A percentile compares a stretch with the other conserved stretches of the same genome.
Conservation (phyloP, 2,888 invertebrate genomes). For the Tenthredo amoena region DNA sequence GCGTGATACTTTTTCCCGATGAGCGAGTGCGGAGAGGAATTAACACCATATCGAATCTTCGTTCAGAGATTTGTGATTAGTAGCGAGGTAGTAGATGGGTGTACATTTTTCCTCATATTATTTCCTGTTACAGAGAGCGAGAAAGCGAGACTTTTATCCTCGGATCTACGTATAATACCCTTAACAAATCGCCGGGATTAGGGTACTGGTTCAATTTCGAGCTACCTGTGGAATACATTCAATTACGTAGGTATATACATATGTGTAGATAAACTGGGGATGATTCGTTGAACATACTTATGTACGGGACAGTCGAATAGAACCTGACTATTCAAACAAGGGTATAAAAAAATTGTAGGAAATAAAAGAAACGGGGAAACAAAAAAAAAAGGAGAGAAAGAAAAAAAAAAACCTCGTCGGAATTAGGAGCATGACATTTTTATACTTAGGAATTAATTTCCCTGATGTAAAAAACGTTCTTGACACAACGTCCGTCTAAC, state of each 20-base stretch:
- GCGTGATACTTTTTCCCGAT: neutral
- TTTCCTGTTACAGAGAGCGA: neutral
- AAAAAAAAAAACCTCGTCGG: neutral
- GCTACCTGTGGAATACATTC: slow-evolving; percentile 37
- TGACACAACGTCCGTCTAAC: slow-evolving; percentile 28
- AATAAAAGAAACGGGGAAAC: neutral
- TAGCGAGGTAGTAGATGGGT: too few relatives aligned
- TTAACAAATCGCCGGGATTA: slow-evolving; percentile 34
- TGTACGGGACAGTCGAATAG: neutral
- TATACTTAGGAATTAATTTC: slow-evolving; percentile 41
- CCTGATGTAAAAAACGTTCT: slow-evolving; percentile 44
- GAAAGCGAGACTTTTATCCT: slow-evolving; percentile 20
- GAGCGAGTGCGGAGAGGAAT: neutral
- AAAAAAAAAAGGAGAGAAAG: neutral
- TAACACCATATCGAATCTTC: neutral
- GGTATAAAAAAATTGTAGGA: neutral
- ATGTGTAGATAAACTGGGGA: neutral
- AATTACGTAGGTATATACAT: neutral
- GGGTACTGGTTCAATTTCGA: neutral
- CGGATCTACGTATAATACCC: slow-evolving; percentile 23
- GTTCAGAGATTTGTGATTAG: neutral
- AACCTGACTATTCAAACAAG: neutral
- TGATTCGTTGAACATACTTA: neutral
- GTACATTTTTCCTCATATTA: neutral
- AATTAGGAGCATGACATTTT: slow-evolving; percentile 37